Evolutionary conservation across 2,888 invertebrate genomes (phyloP).

Genomic region (Acanthacorydalis orientalis): DNA sequence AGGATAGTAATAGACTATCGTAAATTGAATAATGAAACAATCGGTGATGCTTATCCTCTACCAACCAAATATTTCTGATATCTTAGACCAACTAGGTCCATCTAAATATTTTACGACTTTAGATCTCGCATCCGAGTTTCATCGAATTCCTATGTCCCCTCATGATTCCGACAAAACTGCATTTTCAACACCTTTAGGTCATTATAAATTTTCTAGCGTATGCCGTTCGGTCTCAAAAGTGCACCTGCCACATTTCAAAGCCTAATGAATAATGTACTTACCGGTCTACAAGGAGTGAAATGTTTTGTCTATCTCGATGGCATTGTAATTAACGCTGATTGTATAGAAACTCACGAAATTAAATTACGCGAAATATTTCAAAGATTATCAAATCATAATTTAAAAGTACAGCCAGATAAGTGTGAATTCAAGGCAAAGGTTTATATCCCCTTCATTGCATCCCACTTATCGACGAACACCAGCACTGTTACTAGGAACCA

Average conservation of each 20-base stretch:
- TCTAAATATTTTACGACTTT: slow-evolving; percentile 16
- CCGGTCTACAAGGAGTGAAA: slow-evolving; percentile 7
- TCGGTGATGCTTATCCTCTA: slow-evolving; percentile 11
- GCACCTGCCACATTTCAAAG: slow-evolving; percentile 6
- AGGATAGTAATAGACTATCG: slow-evolving; percentile 12
- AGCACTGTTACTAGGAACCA: too few relatives aligned
- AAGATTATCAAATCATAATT: slow-evolving; percentile 11
- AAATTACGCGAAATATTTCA: slow-evolving; percentile 16
- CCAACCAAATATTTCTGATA: slow-evolving; percentile 16
- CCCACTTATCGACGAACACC: too few relatives aligned
- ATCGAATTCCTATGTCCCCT: slow-evolving; percentile 16
- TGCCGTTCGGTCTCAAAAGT: slow-evolving; percentile 13
- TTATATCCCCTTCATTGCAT: too few relatives aligned
- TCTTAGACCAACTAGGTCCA: slow-evolving; percentile 17
- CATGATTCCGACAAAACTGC: slow-evolving; percentile 16
- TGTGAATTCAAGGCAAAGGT: too few relatives aligned
- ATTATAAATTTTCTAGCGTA: slow-evolving; percentile 14
- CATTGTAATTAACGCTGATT: slow-evolving; percentile 12
- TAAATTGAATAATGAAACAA: slow-evolving; percentile 12
- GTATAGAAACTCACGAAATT: slow-evolving; percentile 15
- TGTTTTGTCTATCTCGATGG: slow-evolving; percentile 15
- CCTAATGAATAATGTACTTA: slow-evolving; percentile 5
- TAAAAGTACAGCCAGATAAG: slow-evolving; percentile 18
- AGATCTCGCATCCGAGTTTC: slow-evolving; percentile 17
- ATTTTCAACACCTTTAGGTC: slow-evolving; percentile 14